These are phyloP conservation scores for Dendrocincla tyrannina DNA, from an alignment of 2,797 vertebrate genomes.

Conservation along the genomic window DNA sequence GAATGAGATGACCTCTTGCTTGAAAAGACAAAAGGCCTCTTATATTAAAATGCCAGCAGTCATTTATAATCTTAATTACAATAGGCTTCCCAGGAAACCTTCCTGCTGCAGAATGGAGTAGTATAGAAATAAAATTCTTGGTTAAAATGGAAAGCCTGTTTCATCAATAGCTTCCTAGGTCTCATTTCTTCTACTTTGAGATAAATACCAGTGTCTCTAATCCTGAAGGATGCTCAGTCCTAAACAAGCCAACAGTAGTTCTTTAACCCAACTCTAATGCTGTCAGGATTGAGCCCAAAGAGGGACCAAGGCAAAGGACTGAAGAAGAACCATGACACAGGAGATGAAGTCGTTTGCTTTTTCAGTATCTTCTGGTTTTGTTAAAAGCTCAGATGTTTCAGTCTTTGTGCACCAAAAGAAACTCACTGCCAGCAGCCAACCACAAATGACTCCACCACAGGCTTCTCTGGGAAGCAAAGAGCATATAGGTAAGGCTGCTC, in stretches of 20 bases:
- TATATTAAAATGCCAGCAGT: background rate
- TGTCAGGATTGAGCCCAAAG: background rate
- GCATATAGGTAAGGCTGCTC: background rate
- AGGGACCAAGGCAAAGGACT: background rate
- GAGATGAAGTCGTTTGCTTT: background rate
- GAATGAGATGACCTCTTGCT: background rate
- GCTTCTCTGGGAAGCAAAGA: background rate
- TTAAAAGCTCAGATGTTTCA: background rate
- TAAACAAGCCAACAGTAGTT: background rate
- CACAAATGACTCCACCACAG: background rate
- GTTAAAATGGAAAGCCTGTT: background rate
- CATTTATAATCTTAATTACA: conserved; percentile 30
- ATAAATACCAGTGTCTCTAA: background rate
- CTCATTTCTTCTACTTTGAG: background rate
- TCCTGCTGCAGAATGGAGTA: background rate
- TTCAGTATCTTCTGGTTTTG: background rate
- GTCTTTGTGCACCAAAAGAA: background rate
- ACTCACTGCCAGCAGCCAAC: background rate
- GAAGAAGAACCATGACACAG: background rate
- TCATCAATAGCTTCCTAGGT: background rate
- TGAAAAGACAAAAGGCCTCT: background rate
- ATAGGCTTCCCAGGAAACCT: conserved; percentile 8
- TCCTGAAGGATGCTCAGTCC: background rate
- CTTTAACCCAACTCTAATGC: background rate
- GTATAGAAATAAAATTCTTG: background rate